Evolutionary conservation across 2,888 invertebrate genomes (phyloP).

Genomic region (Caenorhabditis doughertyi): DNA sequence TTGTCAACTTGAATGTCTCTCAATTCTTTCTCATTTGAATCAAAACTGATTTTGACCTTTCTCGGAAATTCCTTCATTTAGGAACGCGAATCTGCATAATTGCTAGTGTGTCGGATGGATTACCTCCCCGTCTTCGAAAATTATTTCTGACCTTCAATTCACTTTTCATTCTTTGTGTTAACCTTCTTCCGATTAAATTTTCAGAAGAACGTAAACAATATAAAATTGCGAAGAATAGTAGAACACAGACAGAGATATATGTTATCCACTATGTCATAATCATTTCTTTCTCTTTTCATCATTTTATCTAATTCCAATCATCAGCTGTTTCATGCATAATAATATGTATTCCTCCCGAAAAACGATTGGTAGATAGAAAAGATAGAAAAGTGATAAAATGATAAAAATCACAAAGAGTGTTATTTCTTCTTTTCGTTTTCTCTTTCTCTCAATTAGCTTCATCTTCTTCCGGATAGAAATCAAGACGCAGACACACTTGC

Average conservation of each 20-base stretch:
- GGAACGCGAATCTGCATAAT: conserved; percentile 50
- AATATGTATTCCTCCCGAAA: conserved; percentile 37
- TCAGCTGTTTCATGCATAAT: conserved; percentile 56
- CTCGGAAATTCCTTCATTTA: neutral
- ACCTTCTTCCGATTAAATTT: conserved; percentile 40
- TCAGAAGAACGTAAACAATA: conserved; percentile 52
- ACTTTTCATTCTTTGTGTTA: neutral
- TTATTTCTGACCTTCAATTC: conserved; percentile 40
- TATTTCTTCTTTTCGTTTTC: conserved; percentile 13
- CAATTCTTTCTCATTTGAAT: neutral
- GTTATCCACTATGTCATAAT: conserved; percentile 48
- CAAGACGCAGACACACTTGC: conserved; percentile 39
- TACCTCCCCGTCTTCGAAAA: conserved; percentile 35
- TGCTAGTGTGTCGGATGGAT: conserved; percentile 34
- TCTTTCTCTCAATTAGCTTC: conserved; percentile 10
- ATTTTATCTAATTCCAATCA: conserved; percentile 21
- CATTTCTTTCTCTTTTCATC: conserved; percentile 27
- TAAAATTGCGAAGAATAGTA: neutral
- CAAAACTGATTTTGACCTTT: conserved; percentile 40
- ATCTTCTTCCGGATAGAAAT: neutral
- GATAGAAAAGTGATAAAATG: conserved; percentile 37
- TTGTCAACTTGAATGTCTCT: conserved; percentile 11
- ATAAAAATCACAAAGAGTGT: conserved; percentile 33
- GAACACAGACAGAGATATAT: conserved; percentile 13
- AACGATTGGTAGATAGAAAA: conserved; percentile 38